phyloP scores from a whole-genome alignment of 2,113 vertebrate genomes.

The Connochaetes taurinus region DNA sequence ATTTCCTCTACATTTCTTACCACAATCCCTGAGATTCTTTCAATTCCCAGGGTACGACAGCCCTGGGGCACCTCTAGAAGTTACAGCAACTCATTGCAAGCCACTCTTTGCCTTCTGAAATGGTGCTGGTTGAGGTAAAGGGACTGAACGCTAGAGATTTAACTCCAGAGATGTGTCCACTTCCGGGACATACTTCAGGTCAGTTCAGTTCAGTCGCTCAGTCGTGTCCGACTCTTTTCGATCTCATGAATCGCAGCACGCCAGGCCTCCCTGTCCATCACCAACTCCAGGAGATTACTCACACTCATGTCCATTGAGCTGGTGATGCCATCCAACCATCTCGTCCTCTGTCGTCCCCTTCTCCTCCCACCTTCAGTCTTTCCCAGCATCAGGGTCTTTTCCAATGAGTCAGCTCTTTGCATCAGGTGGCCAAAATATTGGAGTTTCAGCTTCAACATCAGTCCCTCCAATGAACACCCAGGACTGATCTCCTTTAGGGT shows the following conservation, averaged over 20 bases:
- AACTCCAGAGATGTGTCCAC: background rate
- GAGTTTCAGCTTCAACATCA: background rate
- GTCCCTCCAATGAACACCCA: background rate
- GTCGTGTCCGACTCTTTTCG: rapidly evolving
- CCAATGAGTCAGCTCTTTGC: background rate
- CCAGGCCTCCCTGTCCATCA: background rate
- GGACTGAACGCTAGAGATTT: background rate
- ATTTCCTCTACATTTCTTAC: background rate
- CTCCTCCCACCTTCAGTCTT: background rate
- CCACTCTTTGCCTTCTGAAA: background rate
- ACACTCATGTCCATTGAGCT: background rate
- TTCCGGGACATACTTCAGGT: too few species aligned
- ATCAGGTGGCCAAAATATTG: background rate
- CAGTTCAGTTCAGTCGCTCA: background rate
- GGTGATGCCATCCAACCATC: background rate
- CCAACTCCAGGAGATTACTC: background rate
- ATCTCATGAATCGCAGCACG: background rate
- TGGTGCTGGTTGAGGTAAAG: too few species aligned
- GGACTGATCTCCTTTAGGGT: background rate
- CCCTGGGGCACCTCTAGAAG: background rate
- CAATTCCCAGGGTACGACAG: background rate
- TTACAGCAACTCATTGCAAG: background rate
- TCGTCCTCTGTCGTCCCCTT: background rate
- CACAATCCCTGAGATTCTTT: background rate
- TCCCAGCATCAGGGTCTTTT: background rate